Evolutionary conservation across 2,113 vertebrate genomes (phyloP).

Genomic region (Gambusia affinis): DNA sequence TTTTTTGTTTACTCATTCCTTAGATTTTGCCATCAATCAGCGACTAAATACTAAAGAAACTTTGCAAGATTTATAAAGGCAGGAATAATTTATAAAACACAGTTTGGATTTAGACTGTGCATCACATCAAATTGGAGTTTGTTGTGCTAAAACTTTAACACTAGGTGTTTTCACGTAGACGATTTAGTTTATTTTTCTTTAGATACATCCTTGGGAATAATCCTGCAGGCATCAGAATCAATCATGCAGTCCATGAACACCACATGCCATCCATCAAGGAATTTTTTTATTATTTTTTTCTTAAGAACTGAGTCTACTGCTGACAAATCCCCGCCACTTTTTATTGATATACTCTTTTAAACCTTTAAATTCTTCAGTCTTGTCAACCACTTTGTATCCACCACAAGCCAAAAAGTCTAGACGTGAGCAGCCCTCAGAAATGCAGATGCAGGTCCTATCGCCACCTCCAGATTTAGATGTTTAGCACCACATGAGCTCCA

Average conservation of each 20-base stretch:
- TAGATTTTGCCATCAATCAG: background rate
- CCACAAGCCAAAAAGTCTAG: slow-evolving; percentile 8
- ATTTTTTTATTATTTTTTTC: background rate
- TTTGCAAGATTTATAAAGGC: too few species aligned
- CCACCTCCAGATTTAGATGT: slow-evolving; percentile 47
- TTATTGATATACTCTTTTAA: slow-evolving; percentile 3
- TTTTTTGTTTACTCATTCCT: background rate
- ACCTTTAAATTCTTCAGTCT: slow-evolving; percentile 17
- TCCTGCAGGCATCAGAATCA: background rate
- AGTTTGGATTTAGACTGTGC: background rate
- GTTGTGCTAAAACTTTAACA: background rate
- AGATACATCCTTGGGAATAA: background rate
- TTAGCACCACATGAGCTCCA: slow-evolving; percentile 67
- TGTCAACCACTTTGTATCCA: slow-evolving; percentile 6
- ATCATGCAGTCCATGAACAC: background rate
- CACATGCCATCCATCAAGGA: background rate
- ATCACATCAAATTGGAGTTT: background rate
- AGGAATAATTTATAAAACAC: background rate
- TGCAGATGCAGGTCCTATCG: slow-evolving; percentile 23
- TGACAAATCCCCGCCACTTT: background rate
- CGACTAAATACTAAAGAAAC: background rate
- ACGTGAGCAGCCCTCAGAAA: background rate
- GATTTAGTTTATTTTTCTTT: background rate
- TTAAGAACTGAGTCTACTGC: background rate
- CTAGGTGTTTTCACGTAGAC: background rate